Evolutionary conservation across 1,140 invertebrate species (phyloP).

Genomic region (Drosophila saltans): DNA sequence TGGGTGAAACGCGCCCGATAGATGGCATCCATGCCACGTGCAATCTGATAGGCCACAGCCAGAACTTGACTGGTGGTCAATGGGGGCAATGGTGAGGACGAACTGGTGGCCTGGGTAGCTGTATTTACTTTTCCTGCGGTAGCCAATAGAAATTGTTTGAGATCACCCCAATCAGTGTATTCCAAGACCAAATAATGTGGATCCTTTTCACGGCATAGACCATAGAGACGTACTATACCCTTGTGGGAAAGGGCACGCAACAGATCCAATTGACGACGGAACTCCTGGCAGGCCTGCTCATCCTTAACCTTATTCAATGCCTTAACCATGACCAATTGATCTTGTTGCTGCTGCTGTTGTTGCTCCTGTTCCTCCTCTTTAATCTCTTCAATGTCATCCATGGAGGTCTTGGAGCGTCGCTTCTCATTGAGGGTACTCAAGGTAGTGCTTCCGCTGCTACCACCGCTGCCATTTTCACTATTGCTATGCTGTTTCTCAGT

Average conservation of each 20-base stretch:
- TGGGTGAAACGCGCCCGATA: conserved; percentile 78
- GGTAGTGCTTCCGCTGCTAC: conserved; percentile 66
- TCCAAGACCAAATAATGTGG: conserved; percentile 95
- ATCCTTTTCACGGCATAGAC: conserved; percentile 91
- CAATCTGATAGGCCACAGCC: conserved; percentile 90
- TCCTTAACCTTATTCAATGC: conserved; percentile 86
- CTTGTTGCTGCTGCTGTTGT: conserved; percentile 44
- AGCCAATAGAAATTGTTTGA: conserved; percentile 96
- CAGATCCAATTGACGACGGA: conserved; percentile 93
- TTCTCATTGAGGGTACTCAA: conserved; percentile 78
- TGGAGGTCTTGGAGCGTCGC: conserved; percentile 76
- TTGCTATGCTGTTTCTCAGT: conserved; percentile 77
- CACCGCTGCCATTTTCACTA: conserved; percentile 74
- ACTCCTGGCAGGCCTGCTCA: conserved; percentile 90
- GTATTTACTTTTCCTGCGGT: conserved; percentile 85
- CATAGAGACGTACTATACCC: conserved; percentile 90
- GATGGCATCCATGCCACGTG: conserved; percentile 93
- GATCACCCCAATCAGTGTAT: conserved; percentile 97
- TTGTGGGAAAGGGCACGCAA: conserved; percentile 91
- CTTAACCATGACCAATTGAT: conserved; percentile 74
- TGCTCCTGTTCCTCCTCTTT: conserved; percentile 74
- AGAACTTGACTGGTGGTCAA: conserved; percentile 89
- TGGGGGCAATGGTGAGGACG: conserved; percentile 84
- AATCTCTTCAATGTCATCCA: conserved; percentile 82
- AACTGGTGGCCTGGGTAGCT: conserved; percentile 58